Conservation (phyloP, 1,140 invertebrate genomes). For the Drosophila nikananu region DNA sequence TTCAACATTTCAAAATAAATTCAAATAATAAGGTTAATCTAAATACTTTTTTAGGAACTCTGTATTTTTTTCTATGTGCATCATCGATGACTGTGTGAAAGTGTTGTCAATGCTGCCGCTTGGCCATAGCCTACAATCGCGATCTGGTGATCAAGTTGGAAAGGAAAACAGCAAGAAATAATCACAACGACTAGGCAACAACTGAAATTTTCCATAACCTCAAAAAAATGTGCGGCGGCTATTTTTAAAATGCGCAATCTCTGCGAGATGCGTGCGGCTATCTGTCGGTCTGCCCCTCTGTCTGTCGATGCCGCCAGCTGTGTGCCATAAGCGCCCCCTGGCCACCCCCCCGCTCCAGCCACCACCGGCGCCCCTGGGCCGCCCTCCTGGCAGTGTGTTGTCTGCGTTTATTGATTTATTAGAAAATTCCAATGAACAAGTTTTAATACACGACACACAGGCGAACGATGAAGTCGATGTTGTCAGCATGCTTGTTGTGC, state of each 20-base stretch:
- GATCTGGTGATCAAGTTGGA: constrained; percentile 33
- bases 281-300: constrained; percentile 40
- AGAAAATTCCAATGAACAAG: constrained; percentile 84
- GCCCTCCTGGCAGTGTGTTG: constrained; percentile 63
- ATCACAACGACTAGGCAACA: constrained; percentile 39
- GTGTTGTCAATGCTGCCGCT: constrained; percentile 55
- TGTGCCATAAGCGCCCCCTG: constrained; percentile 53
- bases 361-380: neutral
- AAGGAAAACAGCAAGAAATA: constrained; percentile 46
- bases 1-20: neutral
- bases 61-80: constrained; percentile 19
- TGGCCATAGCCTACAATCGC: constrained; percentile 55
- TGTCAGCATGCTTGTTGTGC: constrained; percentile 55
- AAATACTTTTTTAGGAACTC: neutral
- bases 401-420: constrained; percentile 84
- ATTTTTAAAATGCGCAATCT: constrained; percentile 80
- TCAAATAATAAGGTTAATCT: neutral
- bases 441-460: constrained; percentile 80
- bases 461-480: constrained; percentile 58
- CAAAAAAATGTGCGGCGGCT: constrained; percentile 61
- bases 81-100: constrained; percentile 42
- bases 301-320: constrained; percentile 68
- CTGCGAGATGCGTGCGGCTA: constrained; percentile 61
- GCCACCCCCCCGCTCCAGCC: neutral
- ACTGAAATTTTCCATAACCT: constrained; percentile 77